Conservation (phyloP, 2,113 vertebrate species). For the Vidua macroura region DNA sequence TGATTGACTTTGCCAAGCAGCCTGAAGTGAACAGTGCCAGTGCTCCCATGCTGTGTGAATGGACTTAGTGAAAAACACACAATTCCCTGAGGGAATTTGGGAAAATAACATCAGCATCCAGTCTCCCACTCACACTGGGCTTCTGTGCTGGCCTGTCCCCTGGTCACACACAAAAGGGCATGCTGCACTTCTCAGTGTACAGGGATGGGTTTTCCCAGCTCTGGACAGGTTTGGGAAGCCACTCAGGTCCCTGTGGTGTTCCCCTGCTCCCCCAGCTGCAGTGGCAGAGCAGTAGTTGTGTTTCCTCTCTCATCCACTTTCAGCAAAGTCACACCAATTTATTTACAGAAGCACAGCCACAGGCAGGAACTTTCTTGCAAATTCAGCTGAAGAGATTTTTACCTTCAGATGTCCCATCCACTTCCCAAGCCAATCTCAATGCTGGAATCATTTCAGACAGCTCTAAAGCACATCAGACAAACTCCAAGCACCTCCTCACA, state of each 20-base stretch:
- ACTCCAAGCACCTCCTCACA: not conserved
- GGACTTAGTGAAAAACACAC: not conserved
- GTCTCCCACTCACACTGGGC: not conserved
- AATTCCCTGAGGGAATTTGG: not conserved
- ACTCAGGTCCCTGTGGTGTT: not conserved
- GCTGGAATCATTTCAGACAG: not conserved
- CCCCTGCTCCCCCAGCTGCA: not conserved
- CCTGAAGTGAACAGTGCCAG: not conserved
- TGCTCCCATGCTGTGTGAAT: not conserved
- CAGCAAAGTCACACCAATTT: not conserved
- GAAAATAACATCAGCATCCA: not conserved
- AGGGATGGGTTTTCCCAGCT: not conserved
- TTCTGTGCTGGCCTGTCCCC: not conserved
- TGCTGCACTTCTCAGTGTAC: not conserved
- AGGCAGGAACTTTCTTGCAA: not conserved
- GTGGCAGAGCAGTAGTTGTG: not conserved
- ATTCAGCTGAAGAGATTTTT: not conserved
- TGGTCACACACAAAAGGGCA: not conserved
- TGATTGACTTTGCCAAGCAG: not conserved
- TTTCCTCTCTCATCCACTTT: not conserved
- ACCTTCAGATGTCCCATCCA: not conserved
- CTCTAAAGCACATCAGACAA: not conserved
- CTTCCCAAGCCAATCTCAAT: not conserved
- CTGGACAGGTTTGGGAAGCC: not conserved
- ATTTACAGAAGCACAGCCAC: not conserved